Evolutionary conservation across 2,113 vertebrate genomes (phyloP).

Genomic region (Egretta garzetta): DNA sequence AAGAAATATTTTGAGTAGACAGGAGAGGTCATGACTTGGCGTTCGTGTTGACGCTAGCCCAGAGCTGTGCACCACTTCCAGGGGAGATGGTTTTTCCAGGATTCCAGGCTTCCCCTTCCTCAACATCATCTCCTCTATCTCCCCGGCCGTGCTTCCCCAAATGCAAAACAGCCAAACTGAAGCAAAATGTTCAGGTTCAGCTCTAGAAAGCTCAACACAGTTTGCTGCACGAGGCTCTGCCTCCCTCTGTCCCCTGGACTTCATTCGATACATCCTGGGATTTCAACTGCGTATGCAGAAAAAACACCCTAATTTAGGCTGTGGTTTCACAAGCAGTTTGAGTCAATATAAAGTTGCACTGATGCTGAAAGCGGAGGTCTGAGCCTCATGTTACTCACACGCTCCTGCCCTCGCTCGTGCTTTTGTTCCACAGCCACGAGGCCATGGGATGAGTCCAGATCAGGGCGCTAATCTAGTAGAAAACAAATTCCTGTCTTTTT

Average conservation of each 20-base stretch:
- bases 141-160: background rate
- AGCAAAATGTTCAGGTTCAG: background rate
- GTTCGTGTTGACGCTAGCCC: background rate
- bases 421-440: background rate
- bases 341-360: background rate
- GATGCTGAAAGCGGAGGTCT: background rate
- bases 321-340: background rate
- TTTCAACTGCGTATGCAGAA: background rate
- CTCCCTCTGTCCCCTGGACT: background rate
- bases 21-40: background rate
- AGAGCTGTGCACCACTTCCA: background rate
- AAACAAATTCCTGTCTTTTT: slow-evolving; percentile 49
- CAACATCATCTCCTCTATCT: rapidly evolving
- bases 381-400: background rate
- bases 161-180: background rate
- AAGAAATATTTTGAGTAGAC: background rate
- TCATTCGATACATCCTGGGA: background rate
- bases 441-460: background rate
- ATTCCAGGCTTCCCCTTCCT: background rate
- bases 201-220: background rate
- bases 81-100: background rate
- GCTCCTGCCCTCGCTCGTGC: background rate
- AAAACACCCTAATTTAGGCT: background rate
- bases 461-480: slow-evolving; percentile 1
- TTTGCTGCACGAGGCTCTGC: background rate